phyloP scores from a whole-genome alignment of 2,113 vertebrate genomes.

The Urocynchramus pylzowi region DNA sequence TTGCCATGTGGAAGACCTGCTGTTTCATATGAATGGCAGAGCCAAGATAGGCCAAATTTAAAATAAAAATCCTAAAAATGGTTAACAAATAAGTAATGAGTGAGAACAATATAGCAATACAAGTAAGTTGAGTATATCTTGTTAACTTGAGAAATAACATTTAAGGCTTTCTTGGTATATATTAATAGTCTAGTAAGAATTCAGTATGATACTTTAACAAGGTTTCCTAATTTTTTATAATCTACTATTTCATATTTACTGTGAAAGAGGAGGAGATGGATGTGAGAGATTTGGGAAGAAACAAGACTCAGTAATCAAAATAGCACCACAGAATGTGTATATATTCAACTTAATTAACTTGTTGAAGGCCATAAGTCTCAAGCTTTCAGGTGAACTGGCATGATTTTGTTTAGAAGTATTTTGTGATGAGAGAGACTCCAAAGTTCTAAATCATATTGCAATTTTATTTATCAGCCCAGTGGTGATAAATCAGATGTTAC shows the following conservation, averaged over 20 bases:
- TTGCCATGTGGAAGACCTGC: not conserved
- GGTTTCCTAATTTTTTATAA: not conserved
- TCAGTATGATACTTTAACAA: not conserved
- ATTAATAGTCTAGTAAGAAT: not conserved
- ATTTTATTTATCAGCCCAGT: not conserved
- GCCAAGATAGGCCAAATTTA: not conserved
- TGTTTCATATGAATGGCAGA: not conserved
- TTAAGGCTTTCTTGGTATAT: not conserved
- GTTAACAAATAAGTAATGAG: not conserved
- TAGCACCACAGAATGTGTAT: not conserved
- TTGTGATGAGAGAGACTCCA: not conserved
- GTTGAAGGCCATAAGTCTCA: not conserved
- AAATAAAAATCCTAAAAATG: not conserved
- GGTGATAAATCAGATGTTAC: not conserved
- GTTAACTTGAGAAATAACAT: not conserved
- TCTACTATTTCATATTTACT: not conserved
- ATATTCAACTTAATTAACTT: not conserved
- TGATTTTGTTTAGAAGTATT: not conserved
- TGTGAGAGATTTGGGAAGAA: not conserved
- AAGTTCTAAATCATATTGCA: not conserved
- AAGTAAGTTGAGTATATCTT: not conserved
- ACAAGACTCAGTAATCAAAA: not conserved
- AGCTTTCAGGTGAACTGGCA: not conserved
- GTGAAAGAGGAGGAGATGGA: not conserved
- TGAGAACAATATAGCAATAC: not conserved